phyloP scores from a whole-genome alignment of 2,888 invertebrate species.

The Stenotaenia linearis region DNA sequence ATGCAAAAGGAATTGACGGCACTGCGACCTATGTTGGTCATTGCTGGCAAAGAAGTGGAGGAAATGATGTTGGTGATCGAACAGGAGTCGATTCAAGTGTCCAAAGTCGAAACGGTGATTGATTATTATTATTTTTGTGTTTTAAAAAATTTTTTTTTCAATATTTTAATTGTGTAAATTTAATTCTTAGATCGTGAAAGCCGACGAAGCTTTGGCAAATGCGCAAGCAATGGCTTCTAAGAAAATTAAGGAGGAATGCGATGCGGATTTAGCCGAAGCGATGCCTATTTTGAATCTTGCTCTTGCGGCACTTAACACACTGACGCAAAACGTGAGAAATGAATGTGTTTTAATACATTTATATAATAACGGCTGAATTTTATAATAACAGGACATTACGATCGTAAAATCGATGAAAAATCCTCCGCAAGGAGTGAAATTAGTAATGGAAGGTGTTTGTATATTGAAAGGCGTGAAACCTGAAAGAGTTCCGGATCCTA shows the following conservation, averaged over 20 bases:
- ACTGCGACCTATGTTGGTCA: constrained; percentile 48
- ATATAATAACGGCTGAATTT: not conserved
- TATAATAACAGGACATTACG: constrained; percentile 44
- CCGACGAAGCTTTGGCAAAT: constrained; percentile 49
- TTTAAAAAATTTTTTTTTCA: too few relatives aligned
- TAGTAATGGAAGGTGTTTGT: constrained; percentile 49
- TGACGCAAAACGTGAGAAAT: constrained; percentile 44
- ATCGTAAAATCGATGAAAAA: constrained; percentile 49
- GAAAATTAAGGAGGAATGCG: constrained; percentile 50
- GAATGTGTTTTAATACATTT: too few relatives aligned
- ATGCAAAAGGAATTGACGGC: constrained; percentile 49
- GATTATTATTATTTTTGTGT: too few relatives aligned
- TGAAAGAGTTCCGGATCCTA: constrained; percentile 48
- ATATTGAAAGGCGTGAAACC: constrained; percentile 49
- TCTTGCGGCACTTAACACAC: constrained; percentile 48
- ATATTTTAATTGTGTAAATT: not conserved
- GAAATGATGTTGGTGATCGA: constrained; percentile 49
- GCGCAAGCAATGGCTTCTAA: constrained; percentile 49
- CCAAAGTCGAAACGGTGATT: constrained; percentile 46
- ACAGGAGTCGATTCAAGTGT: constrained; percentile 48
- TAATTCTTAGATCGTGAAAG: constrained; percentile 46
- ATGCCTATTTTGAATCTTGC: constrained; percentile 49
- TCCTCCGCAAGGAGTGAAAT: constrained; percentile 46
- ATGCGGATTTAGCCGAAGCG: constrained; percentile 48
- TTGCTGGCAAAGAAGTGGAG: constrained; percentile 49